Evolutionary conservation across 2,113 vertebrate species (phyloP).

Genomic region (Pomatostomus ruficeps): DNA sequence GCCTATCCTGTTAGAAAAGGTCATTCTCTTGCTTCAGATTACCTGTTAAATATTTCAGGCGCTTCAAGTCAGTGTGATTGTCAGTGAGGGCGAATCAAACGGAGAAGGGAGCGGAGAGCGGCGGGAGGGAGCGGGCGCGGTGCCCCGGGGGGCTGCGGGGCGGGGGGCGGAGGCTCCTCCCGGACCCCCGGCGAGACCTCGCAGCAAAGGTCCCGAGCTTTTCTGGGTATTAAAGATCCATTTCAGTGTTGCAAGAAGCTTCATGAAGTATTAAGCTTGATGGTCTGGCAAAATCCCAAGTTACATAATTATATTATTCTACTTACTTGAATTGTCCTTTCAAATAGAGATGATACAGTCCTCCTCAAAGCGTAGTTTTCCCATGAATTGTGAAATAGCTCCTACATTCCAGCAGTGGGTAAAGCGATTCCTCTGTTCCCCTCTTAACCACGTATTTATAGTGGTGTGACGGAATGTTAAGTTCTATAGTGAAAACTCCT

Average conservation of each 20-base stretch:
- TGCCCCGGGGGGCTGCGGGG: background rate
- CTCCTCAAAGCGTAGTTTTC: background rate
- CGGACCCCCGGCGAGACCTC: background rate
- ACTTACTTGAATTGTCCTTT: constrained; percentile 17
- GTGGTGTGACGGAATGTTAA: background rate
- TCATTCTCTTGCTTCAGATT: background rate
- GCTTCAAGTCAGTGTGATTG: background rate
- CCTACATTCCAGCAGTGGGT: background rate
- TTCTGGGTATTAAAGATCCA: background rate
- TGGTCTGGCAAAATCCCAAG: constrained; percentile 16
- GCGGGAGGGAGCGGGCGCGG: background rate
- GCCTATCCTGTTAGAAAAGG: background rate
- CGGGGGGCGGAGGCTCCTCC: background rate
- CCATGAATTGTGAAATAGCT: background rate
- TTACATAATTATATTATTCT: constrained; percentile 51
- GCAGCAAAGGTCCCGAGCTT: background rate
- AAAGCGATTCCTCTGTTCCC: background rate
- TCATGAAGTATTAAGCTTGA: constrained; percentile 1
- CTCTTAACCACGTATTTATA: background rate
- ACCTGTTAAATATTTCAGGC: background rate
- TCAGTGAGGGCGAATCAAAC: background rate
- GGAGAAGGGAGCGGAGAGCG: background rate
- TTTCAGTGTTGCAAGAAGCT: background rate
- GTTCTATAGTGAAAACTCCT: background rate
- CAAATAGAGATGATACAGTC: background rate